These are phyloP conservation scores for Actinostola sp. DNA, from an alignment of 92 coral and sea anemone species.

Conservation along the genomic window DNA sequence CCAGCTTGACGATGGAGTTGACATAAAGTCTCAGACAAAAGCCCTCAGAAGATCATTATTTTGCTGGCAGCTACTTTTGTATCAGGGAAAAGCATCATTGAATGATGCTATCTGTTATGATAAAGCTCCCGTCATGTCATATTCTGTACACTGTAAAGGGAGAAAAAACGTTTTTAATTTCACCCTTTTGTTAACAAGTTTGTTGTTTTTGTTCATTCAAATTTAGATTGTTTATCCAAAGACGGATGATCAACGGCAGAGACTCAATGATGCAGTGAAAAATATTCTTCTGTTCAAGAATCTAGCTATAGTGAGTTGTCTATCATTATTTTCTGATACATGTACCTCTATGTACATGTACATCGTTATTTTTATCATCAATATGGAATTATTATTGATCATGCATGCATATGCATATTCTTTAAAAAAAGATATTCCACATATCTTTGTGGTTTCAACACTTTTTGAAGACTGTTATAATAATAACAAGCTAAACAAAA, in stretches of 20 bases:
- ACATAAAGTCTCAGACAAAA: conserved; percentile 1
- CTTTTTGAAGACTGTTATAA: too few species aligned
- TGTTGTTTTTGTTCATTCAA: conserved; percentile 1
- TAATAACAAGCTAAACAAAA: too few species aligned
- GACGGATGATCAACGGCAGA: conserved; percentile 82
- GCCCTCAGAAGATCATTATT: conserved; percentile 5
- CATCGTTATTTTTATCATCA: not conserved
- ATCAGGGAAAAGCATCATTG: too few species aligned
- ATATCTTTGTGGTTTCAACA: too few species aligned
- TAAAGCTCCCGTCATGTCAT: not conserved
- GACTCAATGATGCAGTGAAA: conserved; percentile 92
- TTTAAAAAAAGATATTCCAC: too few species aligned
- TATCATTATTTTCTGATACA: not conserved
- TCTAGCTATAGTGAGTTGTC: conserved; percentile 72
- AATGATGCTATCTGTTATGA: not conserved
- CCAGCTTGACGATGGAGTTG: not conserved
- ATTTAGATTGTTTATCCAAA: conserved; percentile 94
- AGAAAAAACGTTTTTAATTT: too few species aligned
- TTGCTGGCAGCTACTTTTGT: not conserved
- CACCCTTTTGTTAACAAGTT: not conserved
- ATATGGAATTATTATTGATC: too few species aligned
- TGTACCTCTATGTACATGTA: not conserved
- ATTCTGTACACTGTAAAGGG: not conserved
- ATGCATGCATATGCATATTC: too few species aligned
- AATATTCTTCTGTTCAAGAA: conserved; percentile 92